Percentiles rank a stretch among this genome's conserved stretches.
phyloP scores from a whole-genome alignment of 2,888 invertebrate species.

The Lydus trimaculatus region DNA sequence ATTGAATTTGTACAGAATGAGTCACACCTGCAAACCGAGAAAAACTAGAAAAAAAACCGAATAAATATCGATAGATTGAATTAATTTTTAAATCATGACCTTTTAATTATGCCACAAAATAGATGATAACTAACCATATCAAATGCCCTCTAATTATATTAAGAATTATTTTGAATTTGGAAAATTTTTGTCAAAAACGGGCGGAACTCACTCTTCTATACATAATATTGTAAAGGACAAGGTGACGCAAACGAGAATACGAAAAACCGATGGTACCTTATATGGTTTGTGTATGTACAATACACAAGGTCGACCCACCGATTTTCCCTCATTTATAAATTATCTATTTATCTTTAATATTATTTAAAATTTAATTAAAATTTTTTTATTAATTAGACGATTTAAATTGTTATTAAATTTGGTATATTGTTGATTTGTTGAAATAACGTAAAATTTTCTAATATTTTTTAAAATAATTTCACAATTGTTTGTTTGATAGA shows the following conservation, averaged over 20 bases:
- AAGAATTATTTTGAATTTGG: no score
- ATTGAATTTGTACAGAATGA: constrained; percentile 30
- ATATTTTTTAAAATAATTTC: neutral
- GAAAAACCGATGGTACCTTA: constrained; percentile 46
- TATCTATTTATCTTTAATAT: constrained; percentile 12
- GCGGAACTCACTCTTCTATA: constrained; percentile 22
- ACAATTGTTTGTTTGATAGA: neutral
- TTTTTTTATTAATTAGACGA: neutral
- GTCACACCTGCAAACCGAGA: constrained; percentile 28
- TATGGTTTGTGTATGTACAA: constrained; percentile 48
- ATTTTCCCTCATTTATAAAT: constrained; percentile 20
- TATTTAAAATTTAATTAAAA: neutral
- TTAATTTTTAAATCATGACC: neutral
- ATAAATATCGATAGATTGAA: neutral
- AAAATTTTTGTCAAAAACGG: constrained; percentile 33
- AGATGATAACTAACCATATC: neutral
- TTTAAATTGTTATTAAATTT: neutral
- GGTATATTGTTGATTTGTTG: neutral
- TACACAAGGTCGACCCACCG: constrained; percentile 49
- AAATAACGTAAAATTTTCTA: neutral
- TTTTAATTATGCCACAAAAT: neutral
- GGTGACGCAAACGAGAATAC: constrained; percentile 49
- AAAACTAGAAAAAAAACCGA: constrained; percentile 10
- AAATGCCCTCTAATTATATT: no score
- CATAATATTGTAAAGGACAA: constrained; percentile 35